Evolutionary conservation across 1,140 invertebrate species (phyloP), one percentile per base, ranked within the genome.

Genomic region (Meloidogyne exigua): DNA sequence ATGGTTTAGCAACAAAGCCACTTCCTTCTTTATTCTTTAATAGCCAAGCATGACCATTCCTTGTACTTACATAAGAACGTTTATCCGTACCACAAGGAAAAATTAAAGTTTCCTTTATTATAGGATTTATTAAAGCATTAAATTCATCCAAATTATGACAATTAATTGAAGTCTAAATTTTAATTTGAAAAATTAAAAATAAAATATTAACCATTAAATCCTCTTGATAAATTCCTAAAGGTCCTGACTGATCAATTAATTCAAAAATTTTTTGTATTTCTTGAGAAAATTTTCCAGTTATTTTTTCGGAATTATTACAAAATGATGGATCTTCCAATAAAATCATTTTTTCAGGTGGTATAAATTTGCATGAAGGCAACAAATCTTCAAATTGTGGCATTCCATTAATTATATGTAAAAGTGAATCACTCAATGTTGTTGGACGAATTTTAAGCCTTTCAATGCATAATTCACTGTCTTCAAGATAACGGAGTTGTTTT

Each of bases 1-100:
- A 79, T 3, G 77, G 77, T 65, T 62, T 70, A 12, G 78, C 64
- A 15, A 79, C 72, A 68, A 79, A 79, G 12, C 77, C 77, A 32
- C 23, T 26, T 18, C 39, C 64, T 12, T 79, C 44, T 15, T 42
- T 21, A 39, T 36, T 79, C 1, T 49, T 49, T 13, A 79, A 39
- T 11, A 79, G 26, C 77, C 77, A 79, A 21, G 23, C 12, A 15
- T 7, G 21, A 1, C 23, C 79, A 80, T 72, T 32, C 12, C 66
- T 44, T 13, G 32, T 66, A 15, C 44, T 36, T 18, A 79, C 78
- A 62, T 72, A 79, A 21, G 71, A 36, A 28, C 26, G 12, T 39
- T 49, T 70, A 39, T 76, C 77, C 5, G 81, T 67, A 26, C 77
- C 77, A 68, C 77, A 76, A 23, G 39, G 28, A 18, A 79, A 72